Conservation (phyloP, 2,888 invertebrate species). For the Melanostoma mellinum region DNA sequence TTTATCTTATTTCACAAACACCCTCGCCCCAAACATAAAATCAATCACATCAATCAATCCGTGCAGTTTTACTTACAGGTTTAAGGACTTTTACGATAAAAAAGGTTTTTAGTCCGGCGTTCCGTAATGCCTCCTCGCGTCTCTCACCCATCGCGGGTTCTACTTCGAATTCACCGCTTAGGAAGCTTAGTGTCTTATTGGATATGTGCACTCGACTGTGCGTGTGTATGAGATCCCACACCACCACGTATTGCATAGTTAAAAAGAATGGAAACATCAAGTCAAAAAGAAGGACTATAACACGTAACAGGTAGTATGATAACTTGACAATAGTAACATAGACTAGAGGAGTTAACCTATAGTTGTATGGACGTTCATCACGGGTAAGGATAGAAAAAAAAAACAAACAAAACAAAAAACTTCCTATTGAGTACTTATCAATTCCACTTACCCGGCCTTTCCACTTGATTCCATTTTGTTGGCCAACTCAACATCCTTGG, state of each 20-base stretch:
- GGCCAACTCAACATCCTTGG: constrained; percentile 96
- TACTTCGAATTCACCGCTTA: constrained; percentile 95
- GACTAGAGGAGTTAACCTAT: constrained; percentile 20
- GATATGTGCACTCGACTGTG: constrained; percentile 95
- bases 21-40: not conserved
- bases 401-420: constrained; percentile 36
- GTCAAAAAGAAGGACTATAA: constrained; percentile 21
- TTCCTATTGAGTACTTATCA: constrained; percentile 39
- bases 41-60: constrained; percentile 24
- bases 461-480: constrained; percentile 99
- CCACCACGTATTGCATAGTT: not conserved
- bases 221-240: not conserved
- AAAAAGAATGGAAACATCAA: not conserved
- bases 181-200: constrained; percentile 92
- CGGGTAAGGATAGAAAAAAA: constrained; percentile 2
- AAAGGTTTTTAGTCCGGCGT: constrained; percentile 94
- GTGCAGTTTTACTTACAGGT: constrained; percentile 84
- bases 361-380: not conserved
- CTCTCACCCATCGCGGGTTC: constrained; percentile 95
- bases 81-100: constrained; percentile 94
- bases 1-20: constrained; percentile 16
- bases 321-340: constrained; percentile 13
- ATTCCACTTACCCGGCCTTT: constrained; percentile 90
- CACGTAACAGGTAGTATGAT: constrained; percentile 42
- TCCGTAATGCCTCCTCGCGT: constrained; percentile 93